A percentile compares a stretch with the other conserved stretches of the same genome.
Evolutionary conservation across 2,797 vertebrate genomes (phyloP).

Genomic region (Iguana delicatissima): DNA sequence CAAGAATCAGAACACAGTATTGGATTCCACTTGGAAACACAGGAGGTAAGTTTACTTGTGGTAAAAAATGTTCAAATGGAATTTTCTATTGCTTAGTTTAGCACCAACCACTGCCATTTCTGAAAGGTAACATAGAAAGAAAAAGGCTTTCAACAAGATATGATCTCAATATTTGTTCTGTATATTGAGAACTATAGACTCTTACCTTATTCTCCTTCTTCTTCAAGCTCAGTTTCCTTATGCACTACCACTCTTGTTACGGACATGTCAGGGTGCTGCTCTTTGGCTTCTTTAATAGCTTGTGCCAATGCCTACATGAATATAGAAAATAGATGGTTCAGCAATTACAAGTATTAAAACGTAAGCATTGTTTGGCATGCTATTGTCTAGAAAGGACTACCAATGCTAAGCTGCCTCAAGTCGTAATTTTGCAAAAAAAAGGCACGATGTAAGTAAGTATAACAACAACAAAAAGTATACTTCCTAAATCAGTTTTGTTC

Average conservation of each 20-base stretch:
- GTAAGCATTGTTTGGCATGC: neutral
- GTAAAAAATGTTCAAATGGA: neutral
- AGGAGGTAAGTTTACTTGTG: neutral
- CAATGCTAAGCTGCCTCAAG: neutral
- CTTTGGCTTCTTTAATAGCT: slow-evolving; percentile 99
- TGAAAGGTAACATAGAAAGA: neutral
- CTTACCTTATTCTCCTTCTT: slow-evolving; percentile 85
- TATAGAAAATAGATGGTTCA: slow-evolving; percentile 66
- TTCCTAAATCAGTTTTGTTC: neutral
- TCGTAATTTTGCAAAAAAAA: too few species aligned
- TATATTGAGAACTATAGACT: neutral
- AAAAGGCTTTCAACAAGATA: neutral
- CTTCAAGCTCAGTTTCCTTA: slow-evolving; percentile 97
- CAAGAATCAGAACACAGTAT: neutral
- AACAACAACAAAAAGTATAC: neutral
- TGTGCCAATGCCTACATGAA: slow-evolving; percentile 93
- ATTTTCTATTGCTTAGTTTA: neutral
- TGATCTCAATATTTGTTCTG: neutral
- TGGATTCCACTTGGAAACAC: neutral
- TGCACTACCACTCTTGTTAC: slow-evolving; percentile 99
- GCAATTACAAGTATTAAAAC: slow-evolving; percentile 37
- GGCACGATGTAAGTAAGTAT: too few species aligned
- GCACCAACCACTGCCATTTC: neutral
- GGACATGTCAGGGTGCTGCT: slow-evolving; percentile 99
- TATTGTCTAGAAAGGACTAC: neutral